Percentiles rank a stretch among this genome's conserved stretches.
Conservation (phyloP, 2,113 vertebrate species). For the Neogobius melanostomus region DNA sequence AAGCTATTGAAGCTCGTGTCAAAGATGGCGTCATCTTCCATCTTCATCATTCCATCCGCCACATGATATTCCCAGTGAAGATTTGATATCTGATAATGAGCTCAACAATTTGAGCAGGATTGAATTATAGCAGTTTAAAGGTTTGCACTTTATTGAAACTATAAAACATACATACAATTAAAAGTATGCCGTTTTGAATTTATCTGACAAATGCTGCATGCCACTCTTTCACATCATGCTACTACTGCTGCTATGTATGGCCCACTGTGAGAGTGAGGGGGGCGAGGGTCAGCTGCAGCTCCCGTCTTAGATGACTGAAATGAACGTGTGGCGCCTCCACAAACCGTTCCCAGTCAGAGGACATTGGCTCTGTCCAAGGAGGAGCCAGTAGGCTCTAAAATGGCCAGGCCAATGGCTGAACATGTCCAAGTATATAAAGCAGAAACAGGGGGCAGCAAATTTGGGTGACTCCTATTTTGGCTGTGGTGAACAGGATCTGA, state of each 20-base stretch:
- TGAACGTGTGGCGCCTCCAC: conserved; percentile 69
- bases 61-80: conserved; percentile 10
- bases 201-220: conserved; percentile 10
- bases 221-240: conserved; percentile 1
- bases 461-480: conserved; percentile 81
- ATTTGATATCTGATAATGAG: conserved; percentile 17
- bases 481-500: conserved; percentile 81
- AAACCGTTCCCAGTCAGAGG: conserved; percentile 66
- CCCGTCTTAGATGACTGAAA: conserved; percentile 65
- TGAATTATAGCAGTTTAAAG: not conserved
- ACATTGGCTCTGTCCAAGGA: conserved; percentile 67
- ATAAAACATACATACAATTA: too few species aligned
- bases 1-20: conserved; percentile 24
- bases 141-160: not conserved
- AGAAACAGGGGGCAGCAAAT: conserved; percentile 33
- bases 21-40: conserved; percentile 42
- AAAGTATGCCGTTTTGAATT: not conserved
- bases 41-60: conserved; percentile 12
- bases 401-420: conserved; percentile 66
- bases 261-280: conserved; percentile 21
- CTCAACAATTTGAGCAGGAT: conserved; percentile 5
- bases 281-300: conserved; percentile 61
- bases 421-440: conserved; percentile 72
- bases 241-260: conserved; percentile 69
- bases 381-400: conserved; percentile 67